Percentiles rank a stretch among this genome's conserved stretches.
These are phyloP conservation scores for Apeltes quadracus DNA, from an alignment of 2,113 vertebrate genomes.

Conservation along the genomic window DNA sequence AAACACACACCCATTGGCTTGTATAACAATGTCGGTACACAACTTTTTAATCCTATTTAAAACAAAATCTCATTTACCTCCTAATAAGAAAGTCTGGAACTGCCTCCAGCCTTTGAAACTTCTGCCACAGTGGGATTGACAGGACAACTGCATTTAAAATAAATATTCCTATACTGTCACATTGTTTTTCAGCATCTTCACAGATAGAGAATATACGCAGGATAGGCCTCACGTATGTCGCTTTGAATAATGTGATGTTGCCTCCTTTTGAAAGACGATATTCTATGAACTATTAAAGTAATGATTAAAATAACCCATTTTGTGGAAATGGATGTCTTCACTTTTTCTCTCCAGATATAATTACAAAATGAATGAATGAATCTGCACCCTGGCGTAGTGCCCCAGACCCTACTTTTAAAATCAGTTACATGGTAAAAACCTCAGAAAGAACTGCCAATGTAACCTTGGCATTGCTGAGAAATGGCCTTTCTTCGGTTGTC, in stretches of 20 bases:
- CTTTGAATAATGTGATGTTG: neutral
- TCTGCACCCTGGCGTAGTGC: neutral
- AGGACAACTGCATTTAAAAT: neutral
- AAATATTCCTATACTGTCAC: neutral
- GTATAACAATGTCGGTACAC: no score
- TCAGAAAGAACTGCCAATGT: slow-evolving; percentile 35
- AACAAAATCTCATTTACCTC: no score
- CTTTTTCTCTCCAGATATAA: neutral
- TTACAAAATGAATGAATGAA: neutral
- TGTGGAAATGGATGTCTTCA: neutral
- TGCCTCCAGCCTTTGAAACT: slow-evolving; percentile 7
- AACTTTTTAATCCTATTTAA: no score
- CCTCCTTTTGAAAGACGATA: neutral
- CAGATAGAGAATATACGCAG: neutral
- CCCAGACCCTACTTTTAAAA: neutral
- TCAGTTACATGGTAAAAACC: neutral
- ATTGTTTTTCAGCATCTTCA: neutral
- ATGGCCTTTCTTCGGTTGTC: slow-evolving; percentile 17
- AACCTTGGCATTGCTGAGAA: slow-evolving; percentile 15
- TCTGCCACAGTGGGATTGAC: slow-evolving; percentile 4
- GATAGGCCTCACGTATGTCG: neutral
- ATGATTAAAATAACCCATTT: neutral
- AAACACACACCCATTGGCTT: slow-evolving; percentile 1
- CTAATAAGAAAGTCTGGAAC: slow-evolving; percentile 4
- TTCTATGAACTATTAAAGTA: neutral